Evolutionary conservation across 1,140 invertebrate genomes (phyloP).

Genomic region (Bombus huntii): DNA sequence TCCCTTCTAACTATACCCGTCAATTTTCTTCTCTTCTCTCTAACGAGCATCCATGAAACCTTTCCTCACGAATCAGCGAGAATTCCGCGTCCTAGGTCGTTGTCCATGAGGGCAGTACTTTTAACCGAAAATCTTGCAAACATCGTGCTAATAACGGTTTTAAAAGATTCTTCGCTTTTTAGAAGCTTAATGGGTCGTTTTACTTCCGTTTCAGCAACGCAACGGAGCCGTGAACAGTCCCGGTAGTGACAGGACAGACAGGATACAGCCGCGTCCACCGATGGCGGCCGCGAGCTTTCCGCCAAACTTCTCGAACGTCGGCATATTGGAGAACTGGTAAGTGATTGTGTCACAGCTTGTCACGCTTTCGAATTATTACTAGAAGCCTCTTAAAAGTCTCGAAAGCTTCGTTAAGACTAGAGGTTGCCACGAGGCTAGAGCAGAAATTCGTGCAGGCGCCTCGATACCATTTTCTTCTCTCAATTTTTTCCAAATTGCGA

Average conservation of each 20-base stretch:
- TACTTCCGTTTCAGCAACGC: slow-evolving; percentile 67
- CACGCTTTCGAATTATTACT: slow-evolving; percentile 23
- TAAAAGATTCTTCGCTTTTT: not conserved
- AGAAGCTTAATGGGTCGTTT: not conserved
- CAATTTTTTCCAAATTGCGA: not conserved
- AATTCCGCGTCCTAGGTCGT: not conserved
- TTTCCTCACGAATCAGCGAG: not conserved
- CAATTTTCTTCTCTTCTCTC: not conserved
- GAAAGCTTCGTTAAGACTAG: slow-evolving; percentile 34
- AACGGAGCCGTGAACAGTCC: slow-evolving; percentile 63
- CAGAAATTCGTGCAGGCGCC: slow-evolving; percentile 15
- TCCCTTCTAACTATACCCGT: too few species aligned
- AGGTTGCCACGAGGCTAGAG: not conserved
- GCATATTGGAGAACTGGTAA: slow-evolving; percentile 81
- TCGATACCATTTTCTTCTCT: not conserved
- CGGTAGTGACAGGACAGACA: slow-evolving; percentile 71
- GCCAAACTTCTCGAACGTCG: slow-evolving; percentile 80
- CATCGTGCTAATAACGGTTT: not conserved
- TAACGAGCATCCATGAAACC: slow-evolving; percentile 4
- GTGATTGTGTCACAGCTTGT: slow-evolving; percentile 59
- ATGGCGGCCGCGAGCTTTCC: slow-evolving; percentile 82
- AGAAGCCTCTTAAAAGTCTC: slow-evolving; percentile 49
- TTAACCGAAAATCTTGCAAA: not conserved
- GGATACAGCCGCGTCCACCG: slow-evolving; percentile 73
- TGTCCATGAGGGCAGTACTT: not conserved